These are phyloP conservation scores for Mobula birostris DNA, from an alignment of 2,113 vertebrate species.

Conservation along the genomic window DNA sequence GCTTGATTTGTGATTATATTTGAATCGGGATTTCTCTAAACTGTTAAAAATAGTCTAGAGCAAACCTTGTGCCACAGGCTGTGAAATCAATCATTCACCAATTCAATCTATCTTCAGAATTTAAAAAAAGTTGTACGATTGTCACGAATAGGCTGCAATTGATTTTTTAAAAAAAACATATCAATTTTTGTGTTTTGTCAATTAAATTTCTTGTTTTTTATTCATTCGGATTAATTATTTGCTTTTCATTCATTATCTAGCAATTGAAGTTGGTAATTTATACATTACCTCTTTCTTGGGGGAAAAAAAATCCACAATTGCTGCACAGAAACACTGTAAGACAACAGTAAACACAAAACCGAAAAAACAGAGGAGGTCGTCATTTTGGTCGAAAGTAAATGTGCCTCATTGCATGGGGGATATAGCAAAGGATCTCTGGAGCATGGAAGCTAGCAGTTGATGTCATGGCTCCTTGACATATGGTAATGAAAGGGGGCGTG, in stretches of 20 bases:
- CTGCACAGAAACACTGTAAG: neutral
- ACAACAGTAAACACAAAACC: neutral
- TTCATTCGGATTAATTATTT: neutral
- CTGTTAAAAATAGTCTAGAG: neutral
- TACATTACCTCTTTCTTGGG: neutral
- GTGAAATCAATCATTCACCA: conserved; percentile 22
- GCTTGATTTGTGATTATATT: conserved; percentile 16
- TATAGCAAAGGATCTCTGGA: neutral
- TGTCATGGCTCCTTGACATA: neutral
- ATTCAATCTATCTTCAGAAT: conserved; percentile 14
- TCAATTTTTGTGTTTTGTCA: neutral
- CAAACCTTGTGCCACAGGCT: conserved; percentile 26
- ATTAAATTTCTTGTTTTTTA: neutral
- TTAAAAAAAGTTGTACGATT: neutral
- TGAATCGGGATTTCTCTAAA: conserved; percentile 6
- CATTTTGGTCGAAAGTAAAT: neutral
- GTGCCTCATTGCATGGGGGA: neutral
- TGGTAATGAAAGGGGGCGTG: neutral
- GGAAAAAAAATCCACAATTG: neutral
- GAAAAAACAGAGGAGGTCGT: neutral
- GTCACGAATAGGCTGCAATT: neutral
- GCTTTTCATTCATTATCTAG: neutral
- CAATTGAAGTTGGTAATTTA: neutral
- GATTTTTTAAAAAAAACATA: neutral
- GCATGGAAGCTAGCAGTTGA: neutral